phyloP scores from a whole-genome alignment of 2,113 vertebrate genomes.

The Xyliphius kryptos region DNA sequence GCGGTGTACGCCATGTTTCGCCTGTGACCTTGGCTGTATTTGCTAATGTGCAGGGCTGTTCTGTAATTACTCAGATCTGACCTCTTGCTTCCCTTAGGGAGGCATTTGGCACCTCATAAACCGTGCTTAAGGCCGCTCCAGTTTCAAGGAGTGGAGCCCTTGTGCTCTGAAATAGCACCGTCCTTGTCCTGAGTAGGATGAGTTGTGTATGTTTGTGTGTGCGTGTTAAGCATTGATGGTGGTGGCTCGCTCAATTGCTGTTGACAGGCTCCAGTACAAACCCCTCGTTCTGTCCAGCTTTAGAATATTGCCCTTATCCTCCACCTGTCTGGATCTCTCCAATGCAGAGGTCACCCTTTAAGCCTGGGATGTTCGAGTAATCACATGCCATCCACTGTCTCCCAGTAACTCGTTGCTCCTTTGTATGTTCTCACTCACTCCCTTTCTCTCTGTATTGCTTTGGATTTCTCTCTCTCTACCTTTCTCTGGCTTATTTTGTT shows the following conservation, averaged over 20 bases:
- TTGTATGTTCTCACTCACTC: background rate
- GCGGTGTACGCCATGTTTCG: constrained; percentile 20
- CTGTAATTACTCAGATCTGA: constrained; percentile 58
- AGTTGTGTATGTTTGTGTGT: constrained; percentile 37
- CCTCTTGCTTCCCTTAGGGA: constrained; percentile 34
- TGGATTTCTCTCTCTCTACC: background rate
- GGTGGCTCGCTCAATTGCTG: constrained; percentile 60
- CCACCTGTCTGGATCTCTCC: constrained; percentile 88
- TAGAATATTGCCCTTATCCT: constrained; percentile 69
- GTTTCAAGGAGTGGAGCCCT: constrained; percentile 66
- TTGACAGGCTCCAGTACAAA: constrained; percentile 69
- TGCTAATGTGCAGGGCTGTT: constrained; percentile 60
- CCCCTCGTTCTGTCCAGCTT: constrained; percentile 59
- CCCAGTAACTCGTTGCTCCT: background rate
- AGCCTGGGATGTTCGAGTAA: constrained; percentile 57
- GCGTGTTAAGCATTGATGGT: constrained; percentile 26
- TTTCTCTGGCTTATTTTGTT: constrained; percentile 5
- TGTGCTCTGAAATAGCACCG: constrained; percentile 68
- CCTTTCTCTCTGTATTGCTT: background rate
- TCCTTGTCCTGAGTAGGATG: constrained; percentile 57
- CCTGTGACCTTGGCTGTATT: constrained; percentile 62
- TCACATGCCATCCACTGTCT: constrained; percentile 29
- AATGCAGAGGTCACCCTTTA: constrained; percentile 67
- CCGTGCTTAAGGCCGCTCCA: constrained; percentile 60
- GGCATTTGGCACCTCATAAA: constrained; percentile 71